phyloP scores from a whole-genome alignment of 2,113 vertebrate species.

The Petromus typicus region DNA sequence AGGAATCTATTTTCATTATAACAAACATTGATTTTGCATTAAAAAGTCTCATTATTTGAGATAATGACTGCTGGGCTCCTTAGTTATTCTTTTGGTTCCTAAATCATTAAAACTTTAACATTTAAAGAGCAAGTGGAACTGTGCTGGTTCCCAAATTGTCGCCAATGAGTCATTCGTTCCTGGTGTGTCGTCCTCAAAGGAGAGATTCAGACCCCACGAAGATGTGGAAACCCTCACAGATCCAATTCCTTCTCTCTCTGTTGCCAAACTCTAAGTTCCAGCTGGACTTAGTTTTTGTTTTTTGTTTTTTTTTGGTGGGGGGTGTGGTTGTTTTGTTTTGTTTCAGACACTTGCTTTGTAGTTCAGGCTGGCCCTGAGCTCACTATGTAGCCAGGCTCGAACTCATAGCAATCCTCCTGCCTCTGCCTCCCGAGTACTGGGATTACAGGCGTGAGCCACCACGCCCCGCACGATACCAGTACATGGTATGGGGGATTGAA shows the following conservation, averaged over 20 bases:
- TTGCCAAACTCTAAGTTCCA: neutral
- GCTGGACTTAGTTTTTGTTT: neutral
- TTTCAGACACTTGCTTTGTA: no score
- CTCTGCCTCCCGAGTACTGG: no score
- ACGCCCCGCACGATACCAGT: no score
- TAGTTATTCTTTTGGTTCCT: constrained; percentile 89
- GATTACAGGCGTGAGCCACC: no score
- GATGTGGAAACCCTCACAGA: rapidly evolving
- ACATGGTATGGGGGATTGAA: no score
- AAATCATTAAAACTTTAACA: constrained; percentile 87
- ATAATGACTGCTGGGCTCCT: constrained; percentile 89
- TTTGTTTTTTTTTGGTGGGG: no score
- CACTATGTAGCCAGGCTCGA: no score
- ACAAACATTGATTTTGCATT: constrained; percentile 91
- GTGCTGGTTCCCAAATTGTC: constrained; percentile 60
- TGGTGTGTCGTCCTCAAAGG: neutral
- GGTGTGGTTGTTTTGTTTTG: no score
- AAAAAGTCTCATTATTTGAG: constrained; percentile 91
- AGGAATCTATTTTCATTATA: constrained; percentile 91
- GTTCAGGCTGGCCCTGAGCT: no score
- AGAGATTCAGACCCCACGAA: neutral
- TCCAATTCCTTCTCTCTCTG: neutral
- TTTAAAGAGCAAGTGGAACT: constrained; percentile 79
- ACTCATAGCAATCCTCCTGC: no score
- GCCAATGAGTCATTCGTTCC: constrained; percentile 1